Evolutionary conservation across 2,113 vertebrate genomes (phyloP), one percentile per base, ranked within the genome.

Genomic region (rat (Rattus norvegicus)): DNA sequence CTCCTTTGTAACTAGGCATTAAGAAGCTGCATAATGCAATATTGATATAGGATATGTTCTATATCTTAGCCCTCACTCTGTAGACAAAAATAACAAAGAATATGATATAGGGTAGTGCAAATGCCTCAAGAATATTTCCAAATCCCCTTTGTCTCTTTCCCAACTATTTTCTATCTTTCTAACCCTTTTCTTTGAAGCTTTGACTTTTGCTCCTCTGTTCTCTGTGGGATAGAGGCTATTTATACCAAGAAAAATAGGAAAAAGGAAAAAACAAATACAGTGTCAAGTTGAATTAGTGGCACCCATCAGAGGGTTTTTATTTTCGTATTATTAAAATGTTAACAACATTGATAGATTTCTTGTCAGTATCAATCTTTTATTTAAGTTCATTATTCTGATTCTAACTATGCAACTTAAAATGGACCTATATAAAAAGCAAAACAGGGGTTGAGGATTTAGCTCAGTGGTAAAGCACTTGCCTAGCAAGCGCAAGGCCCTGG

Each of bases 371-470:
- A 69, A 72, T 94, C 14, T 91, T 94, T 97, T 97, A 36, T 8
- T 97, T 96, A 61, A 52, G 67, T 72, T 96, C 88, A 95, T 90
- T 0, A 0, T 90, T 97, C 52, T 81, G 13, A 85, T 70, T 93
- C 39, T 33, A 77, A 24, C 52, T 61, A 9, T 65, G 36, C 33
- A 91, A 87, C 43, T 94, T 92, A 93, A 98, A 98, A 91, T 73
- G 75, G 75, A 88, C 96, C 95, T 95, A 93, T 13, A 80, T 97
- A 91, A 54, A 90, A 92, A 93, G 30, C 77, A 70, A 67, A 39
- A 94, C 52, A 33, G 43, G 43, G 43, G 43, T 43, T 43, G 3
- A 43, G 3, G 43, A 43, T 43, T 43, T 43, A 43, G 43, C 43
- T 43, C 43, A 43, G 43, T 43, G 43, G 43, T 43, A 43, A 3